phyloP scores from a whole-genome alignment of 2,113 vertebrate genomes.

The Gila orcuttii region DNA sequence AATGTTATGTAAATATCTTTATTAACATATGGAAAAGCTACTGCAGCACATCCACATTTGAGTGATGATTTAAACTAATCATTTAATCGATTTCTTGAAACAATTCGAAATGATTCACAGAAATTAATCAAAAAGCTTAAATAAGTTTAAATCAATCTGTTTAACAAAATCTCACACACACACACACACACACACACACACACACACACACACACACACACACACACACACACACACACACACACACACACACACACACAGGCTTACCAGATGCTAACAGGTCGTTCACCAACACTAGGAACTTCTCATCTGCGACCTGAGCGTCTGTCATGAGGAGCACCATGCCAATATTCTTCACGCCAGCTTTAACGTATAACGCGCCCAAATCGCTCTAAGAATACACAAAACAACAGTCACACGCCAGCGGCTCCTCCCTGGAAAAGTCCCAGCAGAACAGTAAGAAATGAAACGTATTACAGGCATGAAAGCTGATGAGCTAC shows the following conservation, averaged over 20 bases:
- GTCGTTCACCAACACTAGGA: conserved; percentile 93
- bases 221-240: too few species aligned
- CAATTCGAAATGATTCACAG: neutral
- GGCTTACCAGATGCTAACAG: conserved; percentile 89
- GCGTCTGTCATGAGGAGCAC: conserved; percentile 92
- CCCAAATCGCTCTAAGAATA: conserved; percentile 81
- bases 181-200: too few species aligned
- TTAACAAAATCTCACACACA: neutral
- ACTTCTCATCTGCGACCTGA: conserved; percentile 90
- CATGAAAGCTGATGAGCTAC: conserved; percentile 31
- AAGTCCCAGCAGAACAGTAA: neutral
- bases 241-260: conserved; percentile 13
- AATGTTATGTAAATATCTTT: too few species aligned
- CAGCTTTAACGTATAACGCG: conserved; percentile 85
- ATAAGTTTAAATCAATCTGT: neutral
- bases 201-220: too few species aligned
- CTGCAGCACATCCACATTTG: neutral
- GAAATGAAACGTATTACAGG: conserved; percentile 28
- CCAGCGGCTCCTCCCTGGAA: neutral
- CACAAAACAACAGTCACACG: conserved; percentile 5
- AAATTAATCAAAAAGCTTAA: neutral
- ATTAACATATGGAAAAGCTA: neutral
- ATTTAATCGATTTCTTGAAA: neutral
- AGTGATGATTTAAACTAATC: neutral
- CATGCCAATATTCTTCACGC: conserved; percentile 85